Evolutionary conservation across 2,113 vertebrate genomes (phyloP).

Genomic region (Merops nubicus): DNA sequence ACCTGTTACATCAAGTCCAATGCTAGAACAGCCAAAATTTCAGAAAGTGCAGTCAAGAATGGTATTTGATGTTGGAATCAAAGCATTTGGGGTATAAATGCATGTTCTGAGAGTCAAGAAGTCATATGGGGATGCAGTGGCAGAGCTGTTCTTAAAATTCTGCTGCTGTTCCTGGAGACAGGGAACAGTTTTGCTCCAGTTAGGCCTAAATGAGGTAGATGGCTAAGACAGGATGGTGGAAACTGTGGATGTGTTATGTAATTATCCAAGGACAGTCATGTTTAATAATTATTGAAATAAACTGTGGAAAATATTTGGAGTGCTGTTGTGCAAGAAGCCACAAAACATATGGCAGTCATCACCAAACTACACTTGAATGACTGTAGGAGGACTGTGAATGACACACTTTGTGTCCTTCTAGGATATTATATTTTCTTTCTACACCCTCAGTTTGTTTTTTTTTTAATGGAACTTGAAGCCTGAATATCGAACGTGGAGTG

Average conservation of each 20-base stretch:
- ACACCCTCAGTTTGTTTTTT: background rate
- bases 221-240: background rate
- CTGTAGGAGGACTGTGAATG: conserved; percentile 41
- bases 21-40: background rate
- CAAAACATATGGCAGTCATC: conserved; percentile 46
- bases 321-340: background rate
- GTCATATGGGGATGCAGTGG: background rate
- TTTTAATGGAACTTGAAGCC: background rate
- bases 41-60: background rate
- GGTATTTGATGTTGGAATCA: background rate
- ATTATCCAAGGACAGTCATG: conserved; percentile 1
- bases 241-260: background rate
- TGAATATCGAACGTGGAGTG: background rate
- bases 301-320: conserved; percentile 37
- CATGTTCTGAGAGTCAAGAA: background rate
- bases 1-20: background rate
- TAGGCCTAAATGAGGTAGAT: background rate
- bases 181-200: background rate
- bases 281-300: conserved; percentile 34
- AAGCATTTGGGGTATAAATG: background rate
- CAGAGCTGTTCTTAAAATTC: background rate
- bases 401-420: conserved; percentile 4
- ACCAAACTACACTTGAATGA: background rate
- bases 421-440: background rate
- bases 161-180: background rate